Conservation (phyloP, 2,888 invertebrate genomes). For the Chaetoderma sp. region DNA sequence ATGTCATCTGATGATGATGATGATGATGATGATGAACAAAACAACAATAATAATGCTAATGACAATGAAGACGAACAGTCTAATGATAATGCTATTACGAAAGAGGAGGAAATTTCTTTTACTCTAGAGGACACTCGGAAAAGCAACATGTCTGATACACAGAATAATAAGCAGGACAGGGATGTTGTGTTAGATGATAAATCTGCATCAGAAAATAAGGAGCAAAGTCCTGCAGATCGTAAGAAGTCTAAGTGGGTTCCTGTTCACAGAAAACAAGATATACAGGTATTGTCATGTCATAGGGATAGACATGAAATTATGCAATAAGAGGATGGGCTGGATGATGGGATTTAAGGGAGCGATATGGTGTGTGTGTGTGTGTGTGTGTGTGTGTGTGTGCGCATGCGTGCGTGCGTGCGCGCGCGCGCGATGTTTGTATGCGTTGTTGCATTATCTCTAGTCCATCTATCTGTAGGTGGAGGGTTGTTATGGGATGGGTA, state of each 20-base stretch:
- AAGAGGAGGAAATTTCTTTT: neutral
- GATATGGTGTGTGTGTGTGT: no score
- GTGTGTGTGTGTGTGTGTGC: no score
- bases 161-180: neutral
- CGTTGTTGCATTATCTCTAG: no score
- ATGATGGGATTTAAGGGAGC: no score
- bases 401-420: no score
- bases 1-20: slow-evolving; percentile 59
- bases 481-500: no score
- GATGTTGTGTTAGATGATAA: neutral
- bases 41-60: slow-evolving; percentile 31
- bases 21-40: slow-evolving; percentile 34
- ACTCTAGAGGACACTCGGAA: slow-evolving; percentile 9
- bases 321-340: no score
- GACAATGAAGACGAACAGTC: slow-evolving; percentile 33
- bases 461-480: no score
- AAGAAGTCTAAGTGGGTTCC: slow-evolving; percentile 1
- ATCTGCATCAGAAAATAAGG: neutral
- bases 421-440: no score
- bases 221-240: slow-evolving; percentile 7
- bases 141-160: neutral
- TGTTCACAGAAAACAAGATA: no score
- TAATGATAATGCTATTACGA: neutral
- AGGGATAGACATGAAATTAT: no score
- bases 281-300: no score